A percentile compares a stretch with the other conserved stretches of the same genome.
Evolutionary conservation across 1,140 invertebrate species (phyloP).

Genomic region (Leptinotarsa undecemlineata): DNA sequence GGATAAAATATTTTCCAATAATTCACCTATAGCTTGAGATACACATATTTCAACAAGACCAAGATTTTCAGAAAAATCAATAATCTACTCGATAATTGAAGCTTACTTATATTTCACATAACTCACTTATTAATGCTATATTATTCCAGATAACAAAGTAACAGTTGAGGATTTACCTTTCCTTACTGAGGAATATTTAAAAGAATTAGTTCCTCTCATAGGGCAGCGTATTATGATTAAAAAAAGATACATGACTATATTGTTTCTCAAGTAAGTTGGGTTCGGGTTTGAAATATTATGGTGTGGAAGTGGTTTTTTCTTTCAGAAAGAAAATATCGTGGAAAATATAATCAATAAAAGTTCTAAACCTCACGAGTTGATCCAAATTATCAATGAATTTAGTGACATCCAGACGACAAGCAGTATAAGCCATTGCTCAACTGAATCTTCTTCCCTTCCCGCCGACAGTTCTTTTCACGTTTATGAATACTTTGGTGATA

Average conservation of each 20-base stretch:
- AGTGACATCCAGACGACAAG: constrained; percentile 13
- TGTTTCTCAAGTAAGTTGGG: constrained; percentile 16
- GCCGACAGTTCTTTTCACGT: not conserved
- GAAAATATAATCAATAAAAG: not conserved
- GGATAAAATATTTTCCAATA: not conserved
- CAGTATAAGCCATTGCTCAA: constrained; percentile 10
- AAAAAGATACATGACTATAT: constrained; percentile 4
- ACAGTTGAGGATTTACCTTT: too few species aligned
- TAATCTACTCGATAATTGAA: not conserved
- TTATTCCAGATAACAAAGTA: constrained; percentile 10
- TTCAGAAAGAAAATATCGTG: not conserved
- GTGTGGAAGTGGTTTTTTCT: constrained; percentile 1
- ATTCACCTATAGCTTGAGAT: not conserved
- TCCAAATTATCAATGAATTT: constrained; percentile 10
- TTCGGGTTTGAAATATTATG: constrained; percentile 4
- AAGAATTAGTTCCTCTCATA: constrained; percentile 9
- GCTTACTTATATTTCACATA: too few species aligned
- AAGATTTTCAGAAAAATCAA: not conserved
- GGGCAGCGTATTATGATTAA: constrained; percentile 4
- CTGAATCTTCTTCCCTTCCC: constrained; percentile 9
- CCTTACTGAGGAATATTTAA: too few species aligned
- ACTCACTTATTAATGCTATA: not conserved
- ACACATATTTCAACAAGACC: not conserved
- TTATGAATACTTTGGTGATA: constrained; percentile 5
- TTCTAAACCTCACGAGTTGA: not conserved